These are phyloP conservation scores for Cavia porcellus DNA, from an alignment of 2,113 vertebrate genomes.

Conservation along the genomic window DNA sequence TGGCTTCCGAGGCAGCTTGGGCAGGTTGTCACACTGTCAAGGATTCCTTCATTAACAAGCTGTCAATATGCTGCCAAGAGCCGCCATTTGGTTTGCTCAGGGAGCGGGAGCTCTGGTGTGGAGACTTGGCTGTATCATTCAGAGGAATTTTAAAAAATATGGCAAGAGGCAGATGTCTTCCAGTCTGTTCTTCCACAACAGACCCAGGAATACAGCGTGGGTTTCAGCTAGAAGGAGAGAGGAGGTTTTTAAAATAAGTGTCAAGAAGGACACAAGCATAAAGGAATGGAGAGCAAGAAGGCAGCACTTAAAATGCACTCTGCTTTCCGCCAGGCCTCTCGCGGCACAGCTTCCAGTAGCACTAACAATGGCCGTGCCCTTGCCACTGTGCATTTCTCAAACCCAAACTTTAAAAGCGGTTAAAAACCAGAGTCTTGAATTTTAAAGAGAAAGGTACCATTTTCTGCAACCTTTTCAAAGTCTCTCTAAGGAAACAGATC, in stretches of 20 bases:
- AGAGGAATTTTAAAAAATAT: slow-evolving; percentile 85
- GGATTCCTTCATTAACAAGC: slow-evolving; percentile 91
- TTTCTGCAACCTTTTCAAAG: slow-evolving; percentile 81
- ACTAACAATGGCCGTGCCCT: not conserved
- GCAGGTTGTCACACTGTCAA: slow-evolving; percentile 91
- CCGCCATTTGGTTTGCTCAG: slow-evolving; percentile 90
- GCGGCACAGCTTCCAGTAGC: not conserved
- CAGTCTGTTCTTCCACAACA: slow-evolving; percentile 90
- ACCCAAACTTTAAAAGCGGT: slow-evolving; percentile 21
- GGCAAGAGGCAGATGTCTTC: slow-evolving; percentile 90
- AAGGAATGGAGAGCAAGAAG: not conserved
- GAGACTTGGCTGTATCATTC: slow-evolving; percentile 87
- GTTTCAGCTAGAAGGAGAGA: slow-evolving; percentile 59
- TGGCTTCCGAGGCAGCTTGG: slow-evolving; percentile 87
- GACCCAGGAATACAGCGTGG: slow-evolving; percentile 66
- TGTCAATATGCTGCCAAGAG: slow-evolving; percentile 90
- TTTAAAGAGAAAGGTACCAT: slow-evolving; percentile 46
- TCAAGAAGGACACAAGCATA: slow-evolving; percentile 28
- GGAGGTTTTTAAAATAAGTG: slow-evolving; percentile 63
- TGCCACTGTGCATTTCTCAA: not conserved
- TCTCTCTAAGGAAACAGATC: slow-evolving; percentile 68
- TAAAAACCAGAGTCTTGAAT: not conserved
- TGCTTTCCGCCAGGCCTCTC: not conserved
- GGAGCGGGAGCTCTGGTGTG: slow-evolving; percentile 86
- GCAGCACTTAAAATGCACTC: not conserved